A percentile compares a stretch with the other conserved stretches of the same genome.
Evolutionary conservation across 2,888 invertebrate genomes (phyloP).

Genomic region (Eledone cirrhosa): DNA sequence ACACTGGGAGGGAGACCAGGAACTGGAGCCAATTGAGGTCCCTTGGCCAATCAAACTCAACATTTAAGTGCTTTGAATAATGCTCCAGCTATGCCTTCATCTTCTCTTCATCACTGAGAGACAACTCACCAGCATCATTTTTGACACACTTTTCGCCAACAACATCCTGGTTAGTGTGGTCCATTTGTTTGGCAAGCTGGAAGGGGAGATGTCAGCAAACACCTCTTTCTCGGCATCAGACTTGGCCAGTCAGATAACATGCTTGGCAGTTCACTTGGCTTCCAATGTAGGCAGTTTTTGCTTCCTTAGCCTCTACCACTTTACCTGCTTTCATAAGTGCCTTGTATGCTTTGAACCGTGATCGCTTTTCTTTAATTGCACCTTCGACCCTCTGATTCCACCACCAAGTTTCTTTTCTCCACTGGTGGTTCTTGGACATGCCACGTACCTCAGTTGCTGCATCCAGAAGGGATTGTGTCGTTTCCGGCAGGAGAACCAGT

Average conservation of each 20-base stretch:
- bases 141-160: too few species aligned
- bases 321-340: too few species aligned
- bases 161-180: neutral
- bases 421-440: constrained; percentile 29
- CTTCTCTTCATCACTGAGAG: too few species aligned
- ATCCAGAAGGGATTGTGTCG: constrained; percentile 17
- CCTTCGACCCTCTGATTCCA: constrained; percentile 22
- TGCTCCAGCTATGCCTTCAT: constrained; percentile 21
- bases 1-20: too few species aligned
- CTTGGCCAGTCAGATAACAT: neutral
- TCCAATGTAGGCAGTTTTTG: neutral
- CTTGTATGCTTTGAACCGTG: constrained; percentile 23
- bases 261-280: neutral
- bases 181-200: neutral
- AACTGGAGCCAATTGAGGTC: too few species aligned
- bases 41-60: too few species aligned
- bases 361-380: constrained; percentile 24
- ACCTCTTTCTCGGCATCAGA: neutral
- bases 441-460: constrained; percentile 26
- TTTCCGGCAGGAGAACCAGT: too few species aligned
- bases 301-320: too few species aligned
- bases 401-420: constrained; percentile 30
- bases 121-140: too few species aligned
- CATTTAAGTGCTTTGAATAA: constrained; percentile 18
- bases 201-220: neutral